phyloP scores from a whole-genome alignment of 2,888 invertebrate genomes.

The Eudemis profundana region DNA sequence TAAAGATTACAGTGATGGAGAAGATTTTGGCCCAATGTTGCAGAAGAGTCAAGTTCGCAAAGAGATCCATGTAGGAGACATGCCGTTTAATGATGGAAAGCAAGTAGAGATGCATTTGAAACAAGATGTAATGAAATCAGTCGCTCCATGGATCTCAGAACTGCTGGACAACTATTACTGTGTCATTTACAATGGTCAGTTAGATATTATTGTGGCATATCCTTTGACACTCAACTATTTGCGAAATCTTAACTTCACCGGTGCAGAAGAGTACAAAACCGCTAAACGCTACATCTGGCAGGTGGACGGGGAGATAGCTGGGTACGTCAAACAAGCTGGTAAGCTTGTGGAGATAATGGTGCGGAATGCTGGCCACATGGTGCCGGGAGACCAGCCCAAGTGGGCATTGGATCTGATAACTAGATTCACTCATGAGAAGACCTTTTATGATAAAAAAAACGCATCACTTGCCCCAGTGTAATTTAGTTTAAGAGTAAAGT shows the following conservation, averaged over 20 bases:
- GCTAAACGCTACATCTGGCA: constrained; percentile 89
- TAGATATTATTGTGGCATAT: constrained; percentile 96
- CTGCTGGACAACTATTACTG: constrained; percentile 89
- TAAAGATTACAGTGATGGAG: constrained; percentile 79
- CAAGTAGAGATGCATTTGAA: constrained; percentile 89
- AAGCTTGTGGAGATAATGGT: constrained; percentile 91
- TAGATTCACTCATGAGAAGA: constrained; percentile 86
- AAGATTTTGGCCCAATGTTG: constrained; percentile 86
- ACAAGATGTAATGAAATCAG: constrained; percentile 92
- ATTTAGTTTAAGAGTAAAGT: constrained; percentile 15
- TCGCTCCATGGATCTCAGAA: constrained; percentile 89
- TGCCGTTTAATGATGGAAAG: constrained; percentile 87
- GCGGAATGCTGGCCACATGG: constrained; percentile 93
- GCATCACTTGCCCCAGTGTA: not conserved
- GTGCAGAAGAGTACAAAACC: constrained; percentile 87
- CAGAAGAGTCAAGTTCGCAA: constrained; percentile 87
- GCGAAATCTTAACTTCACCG: constrained; percentile 88
- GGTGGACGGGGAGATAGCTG: constrained; percentile 88
- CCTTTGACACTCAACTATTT: constrained; percentile 93
- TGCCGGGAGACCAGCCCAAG: constrained; percentile 91
- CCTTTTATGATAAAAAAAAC: constrained; percentile 54
- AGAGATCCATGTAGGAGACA: constrained; percentile 94
- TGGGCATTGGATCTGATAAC: constrained; percentile 91
- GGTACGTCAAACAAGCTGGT: constrained; percentile 89
- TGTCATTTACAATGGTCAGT: constrained; percentile 94